Base-by-base conservation (phyloP, 2,113 vertebrate genomes). In the Rhea pennata region DNA sequence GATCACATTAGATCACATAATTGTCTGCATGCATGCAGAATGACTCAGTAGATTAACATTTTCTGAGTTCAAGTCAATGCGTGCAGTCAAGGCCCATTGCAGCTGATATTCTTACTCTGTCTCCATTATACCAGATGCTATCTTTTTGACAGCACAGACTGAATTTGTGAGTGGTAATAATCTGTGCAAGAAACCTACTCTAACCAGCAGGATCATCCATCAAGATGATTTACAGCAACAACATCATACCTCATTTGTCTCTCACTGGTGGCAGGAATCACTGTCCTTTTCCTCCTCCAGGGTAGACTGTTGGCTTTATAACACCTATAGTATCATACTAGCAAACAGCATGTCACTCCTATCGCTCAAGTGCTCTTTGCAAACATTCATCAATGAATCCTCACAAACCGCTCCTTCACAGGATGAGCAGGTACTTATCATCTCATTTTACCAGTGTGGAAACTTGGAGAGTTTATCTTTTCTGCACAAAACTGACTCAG, bases 161-260 rank as follows among this genome's bases (percentile, higher is more conserved):
- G 16, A 72, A 87, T 72, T 6, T 88, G 23, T 15, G 62, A 95
- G 27, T 27, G 48, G 40, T 80, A 91, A 84, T 26, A 66, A 93
- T 64, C 62, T 64, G 48, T 11, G 40, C 74, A 91, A 89, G 77
- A 81, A 87, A 84, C 66, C 74, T 67, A 29, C 64, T 77, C 12
- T 42, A 89, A 76, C 51, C 26, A 65, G 36, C 29, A 84, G 77
- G 78, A 65, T 82, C 6, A 2, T 87, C 87, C 64, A 87, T 85
- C 84, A 92, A 66, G 58, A 85, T 62, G 66, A 96, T 73, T 90
- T 78, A 86, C 53, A 75, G 56, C 46, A 88, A 50, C 72, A 90
- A 15, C 81, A 58, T 33, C 21, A 9, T 40, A 73, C 4, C 8
- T 91, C 77, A 31, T 77, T 66, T 83, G 39, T 86, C 69, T 85